Evolutionary conservation across 2,888 invertebrate species (phyloP).

Genomic region (Drosophila peninsularis): DNA sequence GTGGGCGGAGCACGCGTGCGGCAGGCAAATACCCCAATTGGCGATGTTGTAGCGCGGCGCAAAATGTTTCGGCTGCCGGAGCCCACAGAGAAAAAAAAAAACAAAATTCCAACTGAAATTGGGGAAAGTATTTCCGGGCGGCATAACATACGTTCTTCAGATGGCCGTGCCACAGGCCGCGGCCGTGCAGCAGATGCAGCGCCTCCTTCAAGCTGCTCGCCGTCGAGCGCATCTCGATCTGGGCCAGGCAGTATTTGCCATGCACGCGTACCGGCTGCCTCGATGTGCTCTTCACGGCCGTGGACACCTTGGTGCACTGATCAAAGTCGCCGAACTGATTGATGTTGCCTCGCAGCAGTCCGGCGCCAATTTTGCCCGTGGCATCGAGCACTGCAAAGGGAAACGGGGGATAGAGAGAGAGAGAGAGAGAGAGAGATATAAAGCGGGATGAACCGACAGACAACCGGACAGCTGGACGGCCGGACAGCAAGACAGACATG

Average conservation of each 20-base stretch:
- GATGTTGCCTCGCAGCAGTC: conserved; percentile 89
- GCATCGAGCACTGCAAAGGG: conserved; percentile 88
- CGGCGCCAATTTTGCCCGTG: conserved; percentile 89
- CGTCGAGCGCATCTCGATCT: conserved; percentile 87
- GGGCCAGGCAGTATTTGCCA: conserved; percentile 89
- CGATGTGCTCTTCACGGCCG: conserved; percentile 87
- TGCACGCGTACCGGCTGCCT: conserved; percentile 87
- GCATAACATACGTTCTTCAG: conserved; percentile 86
- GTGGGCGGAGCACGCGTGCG: conserved; percentile 87
- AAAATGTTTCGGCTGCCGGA: conserved; percentile 88
- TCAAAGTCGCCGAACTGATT: conserved; percentile 90
- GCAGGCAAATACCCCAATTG: conserved; percentile 90
- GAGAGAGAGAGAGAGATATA: neutral
- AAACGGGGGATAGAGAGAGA: neutral
- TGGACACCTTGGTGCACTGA: conserved; percentile 86
- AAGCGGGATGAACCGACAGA: too few species aligned
- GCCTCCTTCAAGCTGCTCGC: conserved; percentile 87
- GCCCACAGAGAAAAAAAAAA: neutral
- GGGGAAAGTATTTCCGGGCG: too few species aligned
- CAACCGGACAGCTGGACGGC: too few species aligned
- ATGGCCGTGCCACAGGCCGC: conserved; percentile 87
- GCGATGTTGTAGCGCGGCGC: conserved; percentile 89
- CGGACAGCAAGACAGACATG: too few species aligned
- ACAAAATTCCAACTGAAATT: neutral
- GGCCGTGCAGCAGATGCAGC: conserved; percentile 88